Conservation (phyloP, 2,888 invertebrate genomes). For the Drosophila subquinaria region DNA sequence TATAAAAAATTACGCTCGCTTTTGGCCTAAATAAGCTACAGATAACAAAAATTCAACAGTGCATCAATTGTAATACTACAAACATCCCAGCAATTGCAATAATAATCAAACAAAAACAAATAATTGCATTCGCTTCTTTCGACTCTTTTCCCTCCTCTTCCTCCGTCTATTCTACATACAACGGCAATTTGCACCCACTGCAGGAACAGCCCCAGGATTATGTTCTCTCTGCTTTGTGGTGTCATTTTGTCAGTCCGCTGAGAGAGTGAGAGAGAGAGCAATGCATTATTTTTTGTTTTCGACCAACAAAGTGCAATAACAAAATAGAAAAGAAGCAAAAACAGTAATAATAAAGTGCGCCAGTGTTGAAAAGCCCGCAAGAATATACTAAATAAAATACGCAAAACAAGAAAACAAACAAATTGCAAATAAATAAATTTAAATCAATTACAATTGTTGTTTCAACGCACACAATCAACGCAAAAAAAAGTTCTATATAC, state of each 20-base stretch:
- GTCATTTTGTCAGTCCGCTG: conserved; percentile 34
- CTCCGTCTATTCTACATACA: neutral
- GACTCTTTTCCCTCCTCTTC: conserved; percentile 10
- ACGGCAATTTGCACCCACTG: conserved; percentile 50
- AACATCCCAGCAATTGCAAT: conserved; percentile 11
- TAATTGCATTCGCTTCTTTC: conserved; percentile 54
- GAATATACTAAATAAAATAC: conserved; percentile 10
- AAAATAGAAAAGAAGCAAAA: conserved; percentile 7
- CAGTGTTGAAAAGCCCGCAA: conserved; percentile 12
- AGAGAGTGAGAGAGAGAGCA: conserved; percentile 32
- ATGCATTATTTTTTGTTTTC: conserved; percentile 41
- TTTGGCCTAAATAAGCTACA: conserved; percentile 47
- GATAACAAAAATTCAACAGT: conserved; percentile 21
- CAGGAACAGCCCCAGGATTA: conserved; percentile 85
- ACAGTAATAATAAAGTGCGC: neutral
- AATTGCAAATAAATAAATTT: conserved; percentile 22
- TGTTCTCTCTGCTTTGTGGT: conserved; percentile 82
- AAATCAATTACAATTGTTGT: conserved; percentile 36
- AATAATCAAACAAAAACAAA: conserved; percentile 42
- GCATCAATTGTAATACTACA: conserved; percentile 12
- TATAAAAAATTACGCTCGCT: conserved; percentile 37
- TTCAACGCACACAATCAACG: conserved; percentile 42
- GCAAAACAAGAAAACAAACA: conserved; percentile 22
- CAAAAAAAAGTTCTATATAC: conserved; percentile 33
- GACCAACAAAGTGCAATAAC: conserved; percentile 28